Percentiles rank a stretch among this genome's conserved stretches.
These are phyloP conservation scores for Drosophila affinis DNA, from an alignment of 2,888 invertebrate genomes.

Conservation along the genomic window DNA sequence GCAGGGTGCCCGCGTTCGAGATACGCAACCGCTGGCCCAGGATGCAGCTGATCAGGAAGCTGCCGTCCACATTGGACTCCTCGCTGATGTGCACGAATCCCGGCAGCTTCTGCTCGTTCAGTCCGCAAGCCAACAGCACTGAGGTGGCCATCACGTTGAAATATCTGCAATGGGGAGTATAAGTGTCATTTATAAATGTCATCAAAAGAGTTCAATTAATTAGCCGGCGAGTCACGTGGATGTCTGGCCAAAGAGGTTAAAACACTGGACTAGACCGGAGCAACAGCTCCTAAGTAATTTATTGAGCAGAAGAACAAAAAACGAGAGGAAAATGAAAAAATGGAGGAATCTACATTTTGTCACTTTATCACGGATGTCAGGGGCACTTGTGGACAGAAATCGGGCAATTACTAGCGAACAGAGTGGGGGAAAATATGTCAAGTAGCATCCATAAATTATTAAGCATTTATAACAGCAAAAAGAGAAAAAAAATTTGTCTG, in stretches of 20 bases:
- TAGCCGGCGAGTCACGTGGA: slow-evolving; percentile 65
- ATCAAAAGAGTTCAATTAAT: slow-evolving; percentile 67
- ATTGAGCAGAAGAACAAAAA: slow-evolving; percentile 44
- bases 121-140: slow-evolving; percentile 87
- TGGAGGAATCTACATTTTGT: slow-evolving; percentile 59
- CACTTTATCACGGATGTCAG: slow-evolving; percentile 74
- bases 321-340: slow-evolving; percentile 11
- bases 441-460: slow-evolving; percentile 51
- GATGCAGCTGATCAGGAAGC: slow-evolving; percentile 89
- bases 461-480: slow-evolving; percentile 5
- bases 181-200: slow-evolving; percentile 65
- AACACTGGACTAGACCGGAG: slow-evolving; percentile 49
- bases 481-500: slow-evolving; percentile 45
- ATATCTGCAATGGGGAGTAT: slow-evolving; percentile 47
- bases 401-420: slow-evolving; percentile 36
- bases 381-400: slow-evolving; percentile 59
- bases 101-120: slow-evolving; percentile 86
- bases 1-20: slow-evolving; percentile 85
- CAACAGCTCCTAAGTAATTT: slow-evolving; percentile 52
- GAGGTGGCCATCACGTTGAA: slow-evolving; percentile 86
- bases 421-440: slow-evolving; percentile 18
- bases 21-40: slow-evolving; percentile 87
- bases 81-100: slow-evolving; percentile 88
- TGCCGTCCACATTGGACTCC: slow-evolving; percentile 88
- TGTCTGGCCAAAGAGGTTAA: slow-evolving; percentile 43